Evolutionary conservation across 1,140 invertebrate genomes (phyloP).

Genomic region (Steinernema feltiae): DNA sequence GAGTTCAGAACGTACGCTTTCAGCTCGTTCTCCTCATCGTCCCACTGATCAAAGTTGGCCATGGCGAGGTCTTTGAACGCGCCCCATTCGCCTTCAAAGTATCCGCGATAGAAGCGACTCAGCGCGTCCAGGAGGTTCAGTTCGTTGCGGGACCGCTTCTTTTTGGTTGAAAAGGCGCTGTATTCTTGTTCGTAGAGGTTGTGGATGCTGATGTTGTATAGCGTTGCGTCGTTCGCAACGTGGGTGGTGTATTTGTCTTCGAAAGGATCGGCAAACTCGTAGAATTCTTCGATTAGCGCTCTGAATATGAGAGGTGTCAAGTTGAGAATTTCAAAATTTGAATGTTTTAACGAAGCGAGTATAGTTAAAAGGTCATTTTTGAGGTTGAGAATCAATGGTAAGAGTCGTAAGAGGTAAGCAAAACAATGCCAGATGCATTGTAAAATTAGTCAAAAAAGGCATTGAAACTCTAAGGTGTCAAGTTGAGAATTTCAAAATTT

Average conservation of each 20-base stretch:
- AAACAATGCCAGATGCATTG: no score
- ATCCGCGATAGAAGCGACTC: slow-evolving; percentile 6
- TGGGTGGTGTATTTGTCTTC: slow-evolving; percentile 22
- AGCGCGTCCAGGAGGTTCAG: slow-evolving; percentile 2
- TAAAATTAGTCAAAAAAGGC: slow-evolving; percentile 18
- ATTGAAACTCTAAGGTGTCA: slow-evolving; percentile 9
- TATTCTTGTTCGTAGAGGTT: slow-evolving; percentile 19
- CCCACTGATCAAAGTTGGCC: slow-evolving; percentile 1
- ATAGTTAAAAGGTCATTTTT: no score
- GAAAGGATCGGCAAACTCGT: slow-evolving; percentile 20
- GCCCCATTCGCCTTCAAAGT: slow-evolving; percentile 3
- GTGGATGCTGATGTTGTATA: slow-evolving; percentile 18
- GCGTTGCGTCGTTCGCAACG: slow-evolving; percentile 7
- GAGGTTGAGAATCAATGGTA: no score
- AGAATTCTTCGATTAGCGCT: slow-evolving; percentile 20
- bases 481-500: background rate
- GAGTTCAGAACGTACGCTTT: background rate
- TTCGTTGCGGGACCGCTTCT: background rate
- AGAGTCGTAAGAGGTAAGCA: no score
- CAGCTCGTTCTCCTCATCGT: background rate
- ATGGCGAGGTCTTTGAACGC: slow-evolving; percentile 4
- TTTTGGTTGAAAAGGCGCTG: slow-evolving; percentile 1
- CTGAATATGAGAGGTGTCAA: slow-evolving; percentile 10
- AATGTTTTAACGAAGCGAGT: no score
- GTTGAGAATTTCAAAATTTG: slow-evolving; percentile 5